Evolutionary conservation across 2,888 invertebrate genomes (phyloP), one percentile per base, ranked within the genome.

Genomic region (Gastracanthus pulcherrimus): DNA sequence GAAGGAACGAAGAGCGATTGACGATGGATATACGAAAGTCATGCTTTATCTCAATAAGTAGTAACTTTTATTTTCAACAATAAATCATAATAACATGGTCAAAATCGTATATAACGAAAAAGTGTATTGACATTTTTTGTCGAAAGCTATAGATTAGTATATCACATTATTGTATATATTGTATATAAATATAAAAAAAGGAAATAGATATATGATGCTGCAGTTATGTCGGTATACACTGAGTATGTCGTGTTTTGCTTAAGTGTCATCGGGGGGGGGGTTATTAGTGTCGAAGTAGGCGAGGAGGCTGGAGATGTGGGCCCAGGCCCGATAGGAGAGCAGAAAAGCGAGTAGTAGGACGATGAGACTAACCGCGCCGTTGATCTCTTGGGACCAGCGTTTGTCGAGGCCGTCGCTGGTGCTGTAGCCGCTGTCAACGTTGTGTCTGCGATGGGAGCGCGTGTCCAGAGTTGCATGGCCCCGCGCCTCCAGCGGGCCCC

Each of bases 401-500:
- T 96, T 96, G 86, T 96, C 96, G 67, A 95, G 93, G 0, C 96
- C 95, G 91, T 97, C 97, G 86, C 95, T 95, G 7, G 97, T 97
- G 91, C 96, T 96, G 92, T 97, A 98, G 0, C 97, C 97, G 83
- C 97, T 97, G 91, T 98, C 98, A 26, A 97, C 95, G 76, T 97
- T 97, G 91, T 97, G 96, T 82, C 95, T 92, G 85, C 94, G 94
- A 87, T 94, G 93, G 85, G 92, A 84, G 88, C 92, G 84, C 86
- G 91, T 86, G 89, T 93, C 93, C 19, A 90, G 84, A 91, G 91
- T 91, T 92, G 90, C 89, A 92, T 92, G 87, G 92, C 93, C 90
- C 92, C 94, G 88, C 91, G 90, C 88, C 93, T 92, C 92, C 92
- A 91, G 92, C 92, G 92, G 87, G 92, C 88, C 84, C 91, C 92